phyloP scores from a whole-genome alignment of 2,797 vertebrate species.

The Morus bassanus region DNA sequence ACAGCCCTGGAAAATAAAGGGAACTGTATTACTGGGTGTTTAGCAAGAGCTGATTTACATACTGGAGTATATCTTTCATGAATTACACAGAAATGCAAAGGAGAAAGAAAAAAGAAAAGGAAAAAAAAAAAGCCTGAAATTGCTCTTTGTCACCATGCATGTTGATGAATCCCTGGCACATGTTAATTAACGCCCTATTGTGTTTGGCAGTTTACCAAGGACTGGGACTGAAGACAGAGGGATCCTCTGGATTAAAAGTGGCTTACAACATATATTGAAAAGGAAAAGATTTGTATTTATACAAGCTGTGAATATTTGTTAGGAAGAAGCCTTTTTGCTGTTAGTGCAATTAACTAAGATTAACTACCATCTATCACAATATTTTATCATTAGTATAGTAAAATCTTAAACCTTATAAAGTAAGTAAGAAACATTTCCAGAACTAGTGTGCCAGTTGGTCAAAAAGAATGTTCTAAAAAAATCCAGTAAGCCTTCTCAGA shows the following conservation, averaged over 20 bases:
- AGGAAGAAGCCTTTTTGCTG: constrained; percentile 60
- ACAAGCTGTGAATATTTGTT: constrained; percentile 63
- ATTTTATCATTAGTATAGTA: constrained; percentile 62
- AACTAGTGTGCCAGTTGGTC: not conserved
- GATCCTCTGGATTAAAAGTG: constrained; percentile 66
- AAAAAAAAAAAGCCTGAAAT: not conserved
- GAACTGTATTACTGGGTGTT: constrained; percentile 62
- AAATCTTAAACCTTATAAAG: constrained; percentile 19
- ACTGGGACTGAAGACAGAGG: constrained; percentile 61
- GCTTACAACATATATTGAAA: constrained; percentile 65
- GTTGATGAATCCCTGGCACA: constrained; percentile 73
- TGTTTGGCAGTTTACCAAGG: constrained; percentile 73
- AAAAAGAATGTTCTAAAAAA: not conserved
- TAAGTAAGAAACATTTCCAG: constrained; percentile 1
- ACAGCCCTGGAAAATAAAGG: constrained; percentile 70
- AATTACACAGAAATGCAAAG: constrained; percentile 67
- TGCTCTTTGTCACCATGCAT: constrained; percentile 45
- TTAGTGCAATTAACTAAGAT: constrained; percentile 60
- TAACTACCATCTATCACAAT: constrained; percentile 72
- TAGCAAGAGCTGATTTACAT: constrained; percentile 75
- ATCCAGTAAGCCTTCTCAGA: not conserved
- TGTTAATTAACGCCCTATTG: constrained; percentile 78
- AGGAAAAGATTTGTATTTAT: constrained; percentile 65
- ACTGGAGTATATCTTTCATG: constrained; percentile 68
- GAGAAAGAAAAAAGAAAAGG: not conserved